Percentiles rank a stretch among this genome's conserved stretches.
Evolutionary conservation across 2,113 vertebrate genomes (phyloP).

Genomic region (Chamaetylas fuelleborni): DNA sequence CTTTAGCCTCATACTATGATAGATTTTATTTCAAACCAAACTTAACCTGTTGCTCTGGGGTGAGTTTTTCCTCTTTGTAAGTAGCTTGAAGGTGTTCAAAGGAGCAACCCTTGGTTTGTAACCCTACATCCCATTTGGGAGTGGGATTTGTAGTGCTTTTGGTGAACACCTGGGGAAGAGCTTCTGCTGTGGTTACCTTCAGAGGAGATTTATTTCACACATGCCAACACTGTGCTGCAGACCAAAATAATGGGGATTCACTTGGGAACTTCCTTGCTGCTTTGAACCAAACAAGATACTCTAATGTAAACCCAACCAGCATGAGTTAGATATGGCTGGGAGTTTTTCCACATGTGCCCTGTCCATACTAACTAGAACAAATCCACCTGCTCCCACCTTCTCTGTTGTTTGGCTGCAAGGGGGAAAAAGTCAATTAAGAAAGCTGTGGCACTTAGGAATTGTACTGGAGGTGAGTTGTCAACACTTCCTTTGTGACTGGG

Average conservation of each 20-base stretch:
- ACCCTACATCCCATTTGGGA: not conserved
- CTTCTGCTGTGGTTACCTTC: not conserved
- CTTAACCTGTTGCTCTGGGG: not conserved
- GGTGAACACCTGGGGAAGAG: not conserved
- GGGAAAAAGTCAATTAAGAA: not conserved
- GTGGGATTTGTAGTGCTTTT: not conserved
- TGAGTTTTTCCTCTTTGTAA: not conserved
- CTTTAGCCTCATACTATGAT: accelerated
- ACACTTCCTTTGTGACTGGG: not conserved
- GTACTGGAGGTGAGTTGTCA: not conserved
- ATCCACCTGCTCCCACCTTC: not conserved
- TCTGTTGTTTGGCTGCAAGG: not conserved
- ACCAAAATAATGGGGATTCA: not conserved
- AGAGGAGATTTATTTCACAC: not conserved
- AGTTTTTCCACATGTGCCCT: not conserved
- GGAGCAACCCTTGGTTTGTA: not conserved
- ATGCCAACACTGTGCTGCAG: not conserved
- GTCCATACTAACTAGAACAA: not conserved
- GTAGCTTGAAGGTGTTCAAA: not conserved
- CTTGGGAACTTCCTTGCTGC: not conserved
- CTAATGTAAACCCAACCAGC: no score
- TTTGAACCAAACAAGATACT: not conserved
- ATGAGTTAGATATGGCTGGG: accelerated
- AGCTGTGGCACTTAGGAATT: not conserved
- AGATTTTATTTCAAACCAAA: not conserved